Percentiles rank a stretch among this genome's conserved stretches.
These are phyloP conservation scores for Alligator sinensis DNA, from an alignment of 2,113 vertebrate species.

Conservation along the genomic window DNA sequence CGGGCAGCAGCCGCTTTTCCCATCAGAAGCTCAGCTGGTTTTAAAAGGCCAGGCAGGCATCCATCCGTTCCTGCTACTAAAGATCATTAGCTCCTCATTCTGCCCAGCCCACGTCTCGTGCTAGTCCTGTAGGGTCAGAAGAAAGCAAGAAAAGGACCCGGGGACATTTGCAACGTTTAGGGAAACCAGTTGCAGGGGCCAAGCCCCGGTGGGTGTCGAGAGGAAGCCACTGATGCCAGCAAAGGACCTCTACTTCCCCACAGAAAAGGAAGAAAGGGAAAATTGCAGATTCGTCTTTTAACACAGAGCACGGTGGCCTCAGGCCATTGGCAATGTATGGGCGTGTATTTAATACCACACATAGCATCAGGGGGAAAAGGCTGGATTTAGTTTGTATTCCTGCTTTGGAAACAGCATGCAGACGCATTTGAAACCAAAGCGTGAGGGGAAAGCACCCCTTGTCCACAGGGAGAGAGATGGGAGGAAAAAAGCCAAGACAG, in stretches of 20 bases:
- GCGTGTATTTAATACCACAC: background rate
- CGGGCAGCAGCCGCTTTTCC: background rate
- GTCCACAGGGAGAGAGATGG: background rate
- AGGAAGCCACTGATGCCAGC: no score
- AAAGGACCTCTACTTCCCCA: background rate
- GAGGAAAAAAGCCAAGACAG: background rate
- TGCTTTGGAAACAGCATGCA: background rate
- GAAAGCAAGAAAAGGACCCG: no score
- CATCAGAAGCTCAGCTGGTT: background rate
- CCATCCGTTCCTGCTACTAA: no score
- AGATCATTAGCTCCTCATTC: background rate
- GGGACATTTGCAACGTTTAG: no score
- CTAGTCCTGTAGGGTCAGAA: no score
- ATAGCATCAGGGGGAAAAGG: background rate
- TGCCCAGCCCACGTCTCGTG: background rate
- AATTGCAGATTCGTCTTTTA: background rate
- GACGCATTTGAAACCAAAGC: background rate
- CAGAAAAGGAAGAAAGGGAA: background rate
- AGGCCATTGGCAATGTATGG: background rate
- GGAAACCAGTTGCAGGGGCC: no score
- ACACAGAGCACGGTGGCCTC: background rate
- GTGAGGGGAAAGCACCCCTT: background rate
- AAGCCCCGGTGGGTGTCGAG: no score
- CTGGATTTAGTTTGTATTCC: background rate
- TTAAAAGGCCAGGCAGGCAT: background rate